Evolutionary conservation across 2,113 vertebrate genomes (phyloP).

Genomic region (Archocentrus centrarchus): DNA sequence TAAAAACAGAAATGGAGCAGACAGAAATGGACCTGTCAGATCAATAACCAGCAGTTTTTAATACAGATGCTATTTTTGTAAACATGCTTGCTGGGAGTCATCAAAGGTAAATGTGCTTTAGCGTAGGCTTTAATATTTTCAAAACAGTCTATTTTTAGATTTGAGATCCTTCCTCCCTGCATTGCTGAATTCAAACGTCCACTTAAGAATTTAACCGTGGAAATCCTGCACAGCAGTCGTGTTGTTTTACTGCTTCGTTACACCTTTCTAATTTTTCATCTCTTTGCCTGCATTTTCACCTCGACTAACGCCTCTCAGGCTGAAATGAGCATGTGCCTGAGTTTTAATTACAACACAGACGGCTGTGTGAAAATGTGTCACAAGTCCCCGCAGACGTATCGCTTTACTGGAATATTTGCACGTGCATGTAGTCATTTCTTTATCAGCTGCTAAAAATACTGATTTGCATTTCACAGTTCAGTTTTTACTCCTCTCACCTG

Average conservation of each 20-base stretch:
- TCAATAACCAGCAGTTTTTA: constrained; percentile 19
- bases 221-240: not conserved
- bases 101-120: constrained; percentile 13
- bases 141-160: constrained; percentile 15
- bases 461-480: not conserved
- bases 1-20: constrained; percentile 17
- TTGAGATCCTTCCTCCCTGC: not conserved
- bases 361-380: constrained; percentile 50
- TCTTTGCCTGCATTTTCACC: constrained; percentile 13
- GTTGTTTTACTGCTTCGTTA: not conserved
- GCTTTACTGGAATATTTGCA: constrained; percentile 35
- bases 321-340: constrained; percentile 5
- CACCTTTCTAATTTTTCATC: not conserved
- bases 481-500: not conserved
- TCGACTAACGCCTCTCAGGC: constrained; percentile 21
- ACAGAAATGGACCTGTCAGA: not conserved
- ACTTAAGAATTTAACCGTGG: not conserved
- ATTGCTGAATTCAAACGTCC: not conserved
- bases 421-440: not conserved
- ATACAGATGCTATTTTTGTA: not conserved
- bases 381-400: constrained; percentile 25
- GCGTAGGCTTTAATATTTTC: not conserved
- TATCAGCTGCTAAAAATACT: constrained; percentile 16
- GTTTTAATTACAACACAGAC: constrained; percentile 35
- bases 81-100: not conserved